Conservation (phyloP, 1,140 invertebrate species). For the Portunus trituberculatus region DNA sequence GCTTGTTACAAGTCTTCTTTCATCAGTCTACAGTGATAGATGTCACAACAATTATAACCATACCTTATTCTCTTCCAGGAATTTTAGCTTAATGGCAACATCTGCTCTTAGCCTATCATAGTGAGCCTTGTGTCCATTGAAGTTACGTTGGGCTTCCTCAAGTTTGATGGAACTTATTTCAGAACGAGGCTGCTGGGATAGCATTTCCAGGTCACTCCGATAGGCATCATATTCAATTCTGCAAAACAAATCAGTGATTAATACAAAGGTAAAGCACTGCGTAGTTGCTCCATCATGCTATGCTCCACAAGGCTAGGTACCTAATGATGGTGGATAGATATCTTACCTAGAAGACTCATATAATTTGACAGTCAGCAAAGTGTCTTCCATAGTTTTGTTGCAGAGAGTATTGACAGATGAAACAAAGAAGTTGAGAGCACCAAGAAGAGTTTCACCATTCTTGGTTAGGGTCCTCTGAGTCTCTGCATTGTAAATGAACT, state of each 20-base stretch:
- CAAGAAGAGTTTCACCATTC: conserved; percentile 95
- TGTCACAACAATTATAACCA: conserved; percentile 74
- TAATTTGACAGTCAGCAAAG: conserved; percentile 84
- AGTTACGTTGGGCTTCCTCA: conserved; percentile 91
- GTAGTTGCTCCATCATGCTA: background rate
- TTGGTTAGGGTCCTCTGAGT: conserved; percentile 95
- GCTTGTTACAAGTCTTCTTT: too few relatives aligned
- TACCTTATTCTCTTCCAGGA: conserved; percentile 98
- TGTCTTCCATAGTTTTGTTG: conserved; percentile 72
- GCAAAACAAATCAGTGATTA: conserved; percentile 52
- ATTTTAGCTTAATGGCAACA: conserved; percentile 96
- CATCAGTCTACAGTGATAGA: background rate
- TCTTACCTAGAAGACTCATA: conserved; percentile 66
- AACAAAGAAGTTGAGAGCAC: conserved; percentile 97
- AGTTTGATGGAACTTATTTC: conserved; percentile 84
- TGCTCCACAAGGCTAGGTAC: too few relatives aligned
- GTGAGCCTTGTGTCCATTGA: conserved; percentile 91
- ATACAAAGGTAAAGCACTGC: background rate
- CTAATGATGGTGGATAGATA: background rate
- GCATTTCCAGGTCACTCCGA: conserved; percentile 92
- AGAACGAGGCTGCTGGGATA: conserved; percentile 85
- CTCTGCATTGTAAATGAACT: conserved; percentile 97
- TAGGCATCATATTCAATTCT: conserved; percentile 99
- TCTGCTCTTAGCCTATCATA: conserved; percentile 95
- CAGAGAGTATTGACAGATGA: conserved; percentile 92